Conservation (phyloP, 2,797 vertebrate genomes). For the Gymnodraco acuticeps region DNA sequence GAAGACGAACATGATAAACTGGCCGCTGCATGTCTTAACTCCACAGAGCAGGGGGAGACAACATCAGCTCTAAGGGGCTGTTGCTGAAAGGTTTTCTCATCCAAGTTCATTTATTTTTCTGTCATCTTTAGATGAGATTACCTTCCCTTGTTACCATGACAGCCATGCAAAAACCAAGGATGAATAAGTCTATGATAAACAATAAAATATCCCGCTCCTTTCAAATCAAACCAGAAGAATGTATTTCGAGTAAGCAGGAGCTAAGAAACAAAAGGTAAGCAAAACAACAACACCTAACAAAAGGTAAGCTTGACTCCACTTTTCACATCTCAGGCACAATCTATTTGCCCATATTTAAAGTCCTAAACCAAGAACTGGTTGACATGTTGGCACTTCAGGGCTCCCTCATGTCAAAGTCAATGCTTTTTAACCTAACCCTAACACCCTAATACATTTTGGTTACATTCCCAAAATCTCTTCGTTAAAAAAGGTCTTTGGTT, state of each 20-base stretch:
- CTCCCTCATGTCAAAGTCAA: too few species aligned
- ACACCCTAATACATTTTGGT: too few species aligned
- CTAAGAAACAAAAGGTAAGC: not conserved
- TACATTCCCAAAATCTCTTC: too few species aligned
- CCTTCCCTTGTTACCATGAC: slow-evolving; percentile 52
- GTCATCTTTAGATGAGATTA: not conserved
- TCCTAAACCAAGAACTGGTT: too few species aligned
- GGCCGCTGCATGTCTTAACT: slow-evolving; percentile 23
- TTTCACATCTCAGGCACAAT: not conserved
- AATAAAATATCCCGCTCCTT: slow-evolving; percentile 9
- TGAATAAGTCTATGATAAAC: not conserved
- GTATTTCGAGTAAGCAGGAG: not conserved
- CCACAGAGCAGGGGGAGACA: not conserved
- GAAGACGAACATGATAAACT: slow-evolving; percentile 43
- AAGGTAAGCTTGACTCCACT: not conserved
- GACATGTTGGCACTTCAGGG: too few species aligned
- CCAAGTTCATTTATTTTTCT: slow-evolving; percentile 10
- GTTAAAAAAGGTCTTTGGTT: too few species aligned
- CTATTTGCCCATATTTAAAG: too few species aligned
- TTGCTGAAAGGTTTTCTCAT: slow-evolving; percentile 27
- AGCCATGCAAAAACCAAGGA: slow-evolving; percentile 20
- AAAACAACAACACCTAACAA: too few species aligned
- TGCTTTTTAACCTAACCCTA: too few species aligned
- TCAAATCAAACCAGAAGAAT: not conserved
- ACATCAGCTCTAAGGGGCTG: not conserved